Percentiles rank a stretch among this genome's conserved stretches.
These are phyloP conservation scores for Puntigrus tetrazona DNA, from an alignment of 2,113 vertebrate genomes.

Conservation along the genomic window DNA sequence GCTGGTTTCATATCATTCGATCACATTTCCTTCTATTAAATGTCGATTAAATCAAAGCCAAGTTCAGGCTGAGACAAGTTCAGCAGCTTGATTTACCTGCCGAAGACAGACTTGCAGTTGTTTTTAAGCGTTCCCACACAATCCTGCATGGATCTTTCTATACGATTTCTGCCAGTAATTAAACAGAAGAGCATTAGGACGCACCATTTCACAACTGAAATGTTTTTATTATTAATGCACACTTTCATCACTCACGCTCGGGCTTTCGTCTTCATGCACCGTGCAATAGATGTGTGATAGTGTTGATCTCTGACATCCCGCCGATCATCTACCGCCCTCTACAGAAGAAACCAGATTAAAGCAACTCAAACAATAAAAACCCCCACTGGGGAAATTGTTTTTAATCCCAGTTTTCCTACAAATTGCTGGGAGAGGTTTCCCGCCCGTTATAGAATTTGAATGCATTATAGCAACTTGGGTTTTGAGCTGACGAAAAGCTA, in stretches of 20 bases:
- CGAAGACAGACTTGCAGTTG: neutral
- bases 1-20: neutral
- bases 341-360: neutral
- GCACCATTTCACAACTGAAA: neutral
- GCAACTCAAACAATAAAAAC: neutral
- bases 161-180: neutral
- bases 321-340: conserved; percentile 10
- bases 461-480: neutral
- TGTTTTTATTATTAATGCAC: neutral
- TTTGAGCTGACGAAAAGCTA: neutral
- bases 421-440: neutral
- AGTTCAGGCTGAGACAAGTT: neutral
- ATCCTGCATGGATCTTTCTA: neutral
- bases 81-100: neutral
- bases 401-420: neutral
- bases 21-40: neutral
- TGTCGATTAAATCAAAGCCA: neutral
- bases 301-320: neutral
- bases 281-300: no score
- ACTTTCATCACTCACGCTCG: neutral
- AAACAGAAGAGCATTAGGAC: neutral
- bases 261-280: no score
- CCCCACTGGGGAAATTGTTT: neutral
- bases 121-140: neutral
- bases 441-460: neutral